Evolutionary conservation across 1,140 invertebrate species (phyloP).

Genomic region (Muscidifurax raptorellus): DNA sequence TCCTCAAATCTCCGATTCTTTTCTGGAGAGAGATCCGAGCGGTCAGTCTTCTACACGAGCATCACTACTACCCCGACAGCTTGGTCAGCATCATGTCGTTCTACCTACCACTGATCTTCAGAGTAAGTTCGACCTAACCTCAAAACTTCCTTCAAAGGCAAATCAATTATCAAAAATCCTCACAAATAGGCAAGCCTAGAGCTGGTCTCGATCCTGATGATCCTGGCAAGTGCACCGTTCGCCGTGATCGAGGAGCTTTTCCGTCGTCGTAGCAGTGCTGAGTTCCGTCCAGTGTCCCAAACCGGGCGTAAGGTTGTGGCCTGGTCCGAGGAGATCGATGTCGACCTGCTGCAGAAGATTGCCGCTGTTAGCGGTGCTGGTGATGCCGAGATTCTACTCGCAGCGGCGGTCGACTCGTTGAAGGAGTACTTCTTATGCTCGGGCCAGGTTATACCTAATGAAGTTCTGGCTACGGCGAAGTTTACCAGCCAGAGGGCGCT

Average conservation of each 20-base stretch:
- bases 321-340: constrained; percentile 83
- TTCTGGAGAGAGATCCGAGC: constrained; percentile 65
- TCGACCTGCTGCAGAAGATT: constrained; percentile 76
- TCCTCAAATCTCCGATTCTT: constrained; percentile 65
- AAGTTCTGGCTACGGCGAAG: constrained; percentile 77
- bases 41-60: constrained; percentile 66
- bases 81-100: constrained; percentile 70
- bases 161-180: not conserved
- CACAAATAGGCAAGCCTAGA: constrained; percentile 74
- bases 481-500: constrained; percentile 76
- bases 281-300: constrained; percentile 82
- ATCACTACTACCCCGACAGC: constrained; percentile 70
- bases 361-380: constrained; percentile 79
- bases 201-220: constrained; percentile 75
- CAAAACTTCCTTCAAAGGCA: not conserved
- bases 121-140: constrained; percentile 25
- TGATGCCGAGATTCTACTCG: constrained; percentile 82
- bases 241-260: constrained; percentile 79
- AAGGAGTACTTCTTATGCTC: constrained; percentile 79
- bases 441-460: constrained; percentile 74
- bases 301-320: constrained; percentile 86
- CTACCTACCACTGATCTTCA: constrained; percentile 78
- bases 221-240: constrained; percentile 77
- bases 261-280: constrained; percentile 70
- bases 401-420: constrained; percentile 79